phyloP scores from a whole-genome alignment of 2,888 invertebrate species.

The Erebia epiphron region DNA sequence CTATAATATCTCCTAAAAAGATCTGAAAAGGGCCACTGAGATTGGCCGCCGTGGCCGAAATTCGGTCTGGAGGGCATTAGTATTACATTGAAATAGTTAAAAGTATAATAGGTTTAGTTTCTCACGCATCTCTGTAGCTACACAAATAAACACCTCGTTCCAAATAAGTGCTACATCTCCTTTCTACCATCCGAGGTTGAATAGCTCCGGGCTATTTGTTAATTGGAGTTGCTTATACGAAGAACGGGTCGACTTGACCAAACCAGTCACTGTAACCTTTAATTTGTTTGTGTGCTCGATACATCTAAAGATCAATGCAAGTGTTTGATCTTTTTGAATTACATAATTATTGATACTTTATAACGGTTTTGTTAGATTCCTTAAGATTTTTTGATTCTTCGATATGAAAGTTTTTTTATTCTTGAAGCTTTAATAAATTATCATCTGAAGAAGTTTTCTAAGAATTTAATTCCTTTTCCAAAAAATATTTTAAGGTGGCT shows the following conservation, averaged over 20 bases:
- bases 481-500: too few relatives aligned
- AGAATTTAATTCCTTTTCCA: too few relatives aligned
- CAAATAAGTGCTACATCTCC: constrained; percentile 28
- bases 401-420: too few relatives aligned
- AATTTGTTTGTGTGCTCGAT: background rate
- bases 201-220: constrained; percentile 16
- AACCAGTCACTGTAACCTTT: background rate
- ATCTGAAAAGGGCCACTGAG: too few relatives aligned
- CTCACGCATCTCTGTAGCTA: constrained; percentile 1
- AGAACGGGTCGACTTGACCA: background rate
- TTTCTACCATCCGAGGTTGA: constrained; percentile 33
- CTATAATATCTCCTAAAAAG: too few relatives aligned
- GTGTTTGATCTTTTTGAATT: background rate
- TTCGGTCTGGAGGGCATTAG: too few relatives aligned
- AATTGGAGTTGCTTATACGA: constrained; percentile 1
- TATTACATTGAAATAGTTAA: background rate
- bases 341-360: background rate
- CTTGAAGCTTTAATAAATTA: too few relatives aligned
- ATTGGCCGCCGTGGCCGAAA: too few relatives aligned
- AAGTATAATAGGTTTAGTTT: background rate
- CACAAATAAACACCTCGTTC: constrained; percentile 6
- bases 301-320: constrained; percentile 13
- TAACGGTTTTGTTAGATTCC: too few relatives aligned
- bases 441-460: too few relatives aligned
- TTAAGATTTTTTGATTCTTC: too few relatives aligned